Percentiles rank a stretch among this genome's conserved stretches.
Evolutionary conservation across 2,888 invertebrate species (phyloP).

Genomic region (Rotaria magnacalcarata): DNA sequence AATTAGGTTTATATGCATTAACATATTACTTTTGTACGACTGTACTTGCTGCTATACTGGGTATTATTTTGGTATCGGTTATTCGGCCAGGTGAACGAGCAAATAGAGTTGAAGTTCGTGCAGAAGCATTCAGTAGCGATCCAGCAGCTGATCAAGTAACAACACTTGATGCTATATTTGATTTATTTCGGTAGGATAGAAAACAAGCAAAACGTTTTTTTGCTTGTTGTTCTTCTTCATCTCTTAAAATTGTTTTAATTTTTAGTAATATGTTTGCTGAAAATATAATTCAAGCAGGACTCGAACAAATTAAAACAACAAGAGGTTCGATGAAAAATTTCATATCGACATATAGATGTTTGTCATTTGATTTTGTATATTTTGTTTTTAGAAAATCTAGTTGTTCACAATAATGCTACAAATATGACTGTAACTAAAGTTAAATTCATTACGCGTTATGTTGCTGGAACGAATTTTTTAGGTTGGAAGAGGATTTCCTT

Average conservation of each 20-base stretch:
- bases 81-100: conserved; percentile 44
- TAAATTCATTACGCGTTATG: not conserved
- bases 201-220: not conserved
- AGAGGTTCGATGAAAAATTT: not conserved
- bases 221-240: not conserved
- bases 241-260: conserved; percentile 46
- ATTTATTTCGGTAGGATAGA: conserved; percentile 32
- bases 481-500: not conserved
- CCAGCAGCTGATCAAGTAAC: conserved; percentile 43
- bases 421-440: not conserved
- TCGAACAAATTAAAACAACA: conserved; percentile 59
- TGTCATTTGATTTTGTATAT: not conserved
- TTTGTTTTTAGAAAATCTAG: not conserved
- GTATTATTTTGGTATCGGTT: conserved; percentile 41
- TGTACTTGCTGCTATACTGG: conserved; percentile 64
- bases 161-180: conserved; percentile 49
- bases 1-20: conserved; percentile 67
- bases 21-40: conserved; percentile 68
- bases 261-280: conserved; percentile 66
- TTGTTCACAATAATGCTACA: conserved; percentile 60
- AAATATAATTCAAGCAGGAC: conserved; percentile 65
- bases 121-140: not conserved
- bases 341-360: no score
- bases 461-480: not conserved
- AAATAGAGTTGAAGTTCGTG: not conserved